phyloP scores from a whole-genome alignment of 2,888 invertebrate species.

The Listrodromus nycthemerus region DNA sequence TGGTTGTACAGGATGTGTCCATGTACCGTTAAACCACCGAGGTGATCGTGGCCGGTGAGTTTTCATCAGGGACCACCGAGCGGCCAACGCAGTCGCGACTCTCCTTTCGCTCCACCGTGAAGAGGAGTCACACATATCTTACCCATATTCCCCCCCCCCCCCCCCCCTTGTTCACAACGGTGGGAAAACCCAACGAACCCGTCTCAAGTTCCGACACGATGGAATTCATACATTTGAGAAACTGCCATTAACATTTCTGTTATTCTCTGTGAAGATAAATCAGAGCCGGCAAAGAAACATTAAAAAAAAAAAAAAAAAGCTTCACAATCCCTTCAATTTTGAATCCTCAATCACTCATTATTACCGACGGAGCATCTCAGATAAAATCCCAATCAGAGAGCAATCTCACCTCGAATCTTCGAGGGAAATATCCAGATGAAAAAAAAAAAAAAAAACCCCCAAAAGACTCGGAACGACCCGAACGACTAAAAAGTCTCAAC shows the following conservation, averaged over 20 bases:
- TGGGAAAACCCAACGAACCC: slow-evolving; percentile 63
- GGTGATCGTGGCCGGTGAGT: slow-evolving; percentile 75
- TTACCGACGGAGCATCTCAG: neutral
- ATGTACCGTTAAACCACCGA: slow-evolving; percentile 78
- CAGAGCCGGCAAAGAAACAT: slow-evolving; percentile 61
- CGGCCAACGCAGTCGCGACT: slow-evolving; percentile 60
- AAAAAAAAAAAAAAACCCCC: no score
- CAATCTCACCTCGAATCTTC: no score
- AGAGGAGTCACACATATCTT: neutral
- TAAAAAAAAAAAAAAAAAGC: slow-evolving; percentile 39
- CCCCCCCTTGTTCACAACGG: slow-evolving; percentile 37
- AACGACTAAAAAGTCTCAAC: no score
- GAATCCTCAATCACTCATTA: slow-evolving; percentile 45
- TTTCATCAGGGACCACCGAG: slow-evolving; percentile 77
- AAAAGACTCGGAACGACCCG: no score
- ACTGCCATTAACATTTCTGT: slow-evolving; percentile 61
- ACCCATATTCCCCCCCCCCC: neutral
- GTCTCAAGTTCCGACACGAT: slow-evolving; percentile 60
- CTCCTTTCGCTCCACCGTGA: slow-evolving; percentile 48
- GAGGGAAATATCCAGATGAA: no score
- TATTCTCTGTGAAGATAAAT: neutral
- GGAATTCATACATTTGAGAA: slow-evolving; percentile 64
- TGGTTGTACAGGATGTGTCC: slow-evolving; percentile 78
- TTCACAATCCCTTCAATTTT: slow-evolving; percentile 37
- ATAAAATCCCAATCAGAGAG: neutral